Conservation (phyloP, 2,888 invertebrate genomes). For the Athetis lepigone region DNA sequence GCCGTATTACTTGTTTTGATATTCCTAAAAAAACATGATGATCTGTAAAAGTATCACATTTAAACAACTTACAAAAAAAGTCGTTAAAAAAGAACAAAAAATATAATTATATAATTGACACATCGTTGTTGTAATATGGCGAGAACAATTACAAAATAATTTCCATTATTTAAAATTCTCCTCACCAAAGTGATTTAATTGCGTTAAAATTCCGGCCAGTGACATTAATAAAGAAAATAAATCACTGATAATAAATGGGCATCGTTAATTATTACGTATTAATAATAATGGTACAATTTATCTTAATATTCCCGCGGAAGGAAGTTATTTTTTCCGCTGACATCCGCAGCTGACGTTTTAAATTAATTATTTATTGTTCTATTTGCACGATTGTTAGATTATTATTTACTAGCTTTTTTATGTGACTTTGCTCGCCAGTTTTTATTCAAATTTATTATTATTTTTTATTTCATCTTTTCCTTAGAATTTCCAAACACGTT, state of each 20-base stretch:
- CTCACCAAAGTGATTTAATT: constrained; percentile 12
- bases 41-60: too few species aligned
- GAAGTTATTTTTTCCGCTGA: neutral
- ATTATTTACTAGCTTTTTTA: neutral
- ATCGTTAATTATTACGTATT: constrained; percentile 28
- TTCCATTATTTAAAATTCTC: constrained; percentile 24
- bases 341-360: neutral
- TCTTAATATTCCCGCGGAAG: constrained; percentile 1
- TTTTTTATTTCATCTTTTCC: too few species aligned
- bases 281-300: constrained; percentile 16
- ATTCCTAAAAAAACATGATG: too few species aligned
- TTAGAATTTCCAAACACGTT: too few species aligned
- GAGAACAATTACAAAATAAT: neutral
- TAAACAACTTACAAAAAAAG: too few species aligned
- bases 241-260: constrained; percentile 32
- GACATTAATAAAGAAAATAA: constrained; percentile 29
- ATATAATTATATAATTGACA: neutral
- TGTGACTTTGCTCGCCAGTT: neutral
- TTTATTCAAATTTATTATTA: too few species aligned
- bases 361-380: neutral
- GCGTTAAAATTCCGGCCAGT: constrained; percentile 9
- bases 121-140: neutral
- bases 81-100: too few species aligned
- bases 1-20: too few species aligned
- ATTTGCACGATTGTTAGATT: neutral